These are phyloP conservation scores for Hyppa rectilinea DNA, from an alignment of 2,888 invertebrate species.

Conservation along the genomic window DNA sequence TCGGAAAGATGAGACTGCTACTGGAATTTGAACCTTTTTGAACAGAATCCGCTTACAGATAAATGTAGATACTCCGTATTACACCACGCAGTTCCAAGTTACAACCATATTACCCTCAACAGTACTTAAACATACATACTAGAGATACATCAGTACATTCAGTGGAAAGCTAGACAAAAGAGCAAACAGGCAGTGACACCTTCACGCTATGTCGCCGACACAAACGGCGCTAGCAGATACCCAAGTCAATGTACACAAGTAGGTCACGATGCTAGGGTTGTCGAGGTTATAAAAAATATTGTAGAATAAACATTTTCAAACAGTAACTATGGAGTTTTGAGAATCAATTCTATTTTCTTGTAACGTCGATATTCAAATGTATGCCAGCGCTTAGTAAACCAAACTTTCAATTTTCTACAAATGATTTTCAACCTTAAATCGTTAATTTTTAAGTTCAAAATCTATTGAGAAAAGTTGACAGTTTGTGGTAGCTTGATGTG, in stretches of 20 bases:
- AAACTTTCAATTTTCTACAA: no score
- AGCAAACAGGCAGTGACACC: conserved; percentile 48
- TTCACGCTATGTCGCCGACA: conserved; percentile 39
- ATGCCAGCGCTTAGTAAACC: no score
- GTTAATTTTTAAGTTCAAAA: no score
- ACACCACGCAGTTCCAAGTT: not conserved
- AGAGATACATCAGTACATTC: conserved; percentile 7
- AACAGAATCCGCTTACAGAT: no score
- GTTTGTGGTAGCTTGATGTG: no score
- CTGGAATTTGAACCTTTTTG: no score
- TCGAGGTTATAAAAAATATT: not conserved
- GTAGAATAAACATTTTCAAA: not conserved
- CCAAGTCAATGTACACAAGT: conserved; percentile 53
- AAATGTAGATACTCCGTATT: not conserved
- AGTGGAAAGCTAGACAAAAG: conserved; percentile 47
- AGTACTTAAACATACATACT: conserved; percentile 6
- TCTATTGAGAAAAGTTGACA: no score
- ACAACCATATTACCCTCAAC: not conserved
- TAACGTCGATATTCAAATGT: no score
- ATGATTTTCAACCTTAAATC: no score
- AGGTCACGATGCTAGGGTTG: conserved; percentile 56
- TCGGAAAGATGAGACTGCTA: no score
- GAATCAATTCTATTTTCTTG: not conserved
- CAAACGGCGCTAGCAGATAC: conserved; percentile 45
- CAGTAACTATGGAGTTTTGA: not conserved